These are phyloP conservation scores for Pomatorhinus ruficollis DNA, from an alignment of 2,113 vertebrate genomes.

Conservation along the genomic window DNA sequence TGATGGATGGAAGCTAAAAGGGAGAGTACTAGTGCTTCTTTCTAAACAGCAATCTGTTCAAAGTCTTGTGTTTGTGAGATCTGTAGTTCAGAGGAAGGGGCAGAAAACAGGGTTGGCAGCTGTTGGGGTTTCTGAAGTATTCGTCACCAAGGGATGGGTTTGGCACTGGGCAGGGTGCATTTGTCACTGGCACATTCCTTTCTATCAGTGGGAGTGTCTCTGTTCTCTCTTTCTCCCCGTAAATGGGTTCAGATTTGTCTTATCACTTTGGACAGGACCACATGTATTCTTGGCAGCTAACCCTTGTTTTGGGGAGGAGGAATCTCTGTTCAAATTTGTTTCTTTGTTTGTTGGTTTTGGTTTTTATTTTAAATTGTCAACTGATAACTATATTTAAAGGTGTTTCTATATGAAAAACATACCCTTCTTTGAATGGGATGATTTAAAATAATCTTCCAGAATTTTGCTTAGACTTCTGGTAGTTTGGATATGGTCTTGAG, in stretches of 20 bases:
- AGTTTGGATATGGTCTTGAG: background rate
- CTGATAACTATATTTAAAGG: background rate
- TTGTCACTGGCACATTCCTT: constrained; percentile 50
- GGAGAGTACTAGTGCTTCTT: background rate
- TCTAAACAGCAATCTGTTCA: background rate
- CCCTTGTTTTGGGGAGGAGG: background rate
- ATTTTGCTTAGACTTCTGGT: background rate
- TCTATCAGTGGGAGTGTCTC: constrained; percentile 11
- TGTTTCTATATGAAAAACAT: background rate
- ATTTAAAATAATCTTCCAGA: background rate
- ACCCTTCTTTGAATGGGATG: background rate
- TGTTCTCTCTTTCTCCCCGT: background rate
- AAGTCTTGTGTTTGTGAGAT: background rate
- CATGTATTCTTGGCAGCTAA: background rate
- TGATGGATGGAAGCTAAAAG: background rate
- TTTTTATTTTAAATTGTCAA: background rate
- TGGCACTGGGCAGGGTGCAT: constrained; percentile 29
- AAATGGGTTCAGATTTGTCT: constrained; percentile 4
- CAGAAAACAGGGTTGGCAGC: constrained; percentile 6
- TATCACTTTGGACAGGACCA: background rate
- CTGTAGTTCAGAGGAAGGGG: background rate
- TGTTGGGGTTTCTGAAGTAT: constrained; percentile 1
- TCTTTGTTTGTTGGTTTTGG: background rate
- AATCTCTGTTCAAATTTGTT: background rate
- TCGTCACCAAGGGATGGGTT: constrained; percentile 10